Evolutionary conservation across 2,888 invertebrate genomes (phyloP).

Genomic region (Parnassius glacialis): DNA sequence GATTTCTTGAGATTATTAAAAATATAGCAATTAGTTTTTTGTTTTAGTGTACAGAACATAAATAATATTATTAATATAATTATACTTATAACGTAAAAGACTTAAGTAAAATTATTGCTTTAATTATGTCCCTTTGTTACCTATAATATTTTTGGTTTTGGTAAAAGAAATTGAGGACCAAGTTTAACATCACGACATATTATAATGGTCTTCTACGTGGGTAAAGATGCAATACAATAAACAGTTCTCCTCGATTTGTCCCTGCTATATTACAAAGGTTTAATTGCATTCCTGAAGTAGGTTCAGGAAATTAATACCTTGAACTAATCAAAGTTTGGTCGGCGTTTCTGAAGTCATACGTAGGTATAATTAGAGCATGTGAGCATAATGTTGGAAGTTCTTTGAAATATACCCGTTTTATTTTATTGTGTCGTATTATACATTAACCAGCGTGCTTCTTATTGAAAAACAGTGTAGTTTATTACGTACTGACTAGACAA

Average conservation of each 20-base stretch:
- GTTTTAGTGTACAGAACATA: too few species aligned
- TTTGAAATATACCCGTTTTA: conserved; percentile 17
- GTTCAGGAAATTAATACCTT: conserved; percentile 60
- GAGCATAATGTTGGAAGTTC: conserved; percentile 27
- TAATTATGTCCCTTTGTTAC: too few species aligned
- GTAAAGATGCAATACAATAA: conserved; percentile 19
- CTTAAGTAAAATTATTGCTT: too few species aligned
- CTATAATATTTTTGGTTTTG: neutral
- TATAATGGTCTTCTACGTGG: neutral
- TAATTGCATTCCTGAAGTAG: conserved; percentile 54
- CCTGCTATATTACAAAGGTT: conserved; percentile 27
- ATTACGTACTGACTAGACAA: neutral
- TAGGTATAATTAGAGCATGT: conserved; percentile 34
- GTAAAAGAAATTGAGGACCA: neutral
- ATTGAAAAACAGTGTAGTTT: conserved; percentile 5
- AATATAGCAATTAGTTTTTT: too few species aligned
- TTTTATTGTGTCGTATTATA: conserved; percentile 6
- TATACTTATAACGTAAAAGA: too few species aligned
- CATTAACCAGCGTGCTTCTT: neutral
- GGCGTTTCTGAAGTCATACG: conserved; percentile 45
- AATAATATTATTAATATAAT: too few species aligned
- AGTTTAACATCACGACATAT: neutral
- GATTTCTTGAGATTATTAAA: too few species aligned
- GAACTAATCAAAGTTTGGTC: conserved; percentile 66
- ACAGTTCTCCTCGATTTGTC: conserved; percentile 18